Percentiles rank a stretch among this genome's conserved stretches.
phyloP scores from a whole-genome alignment of 2,113 vertebrate species.

The Anseranas semipalmata region DNA sequence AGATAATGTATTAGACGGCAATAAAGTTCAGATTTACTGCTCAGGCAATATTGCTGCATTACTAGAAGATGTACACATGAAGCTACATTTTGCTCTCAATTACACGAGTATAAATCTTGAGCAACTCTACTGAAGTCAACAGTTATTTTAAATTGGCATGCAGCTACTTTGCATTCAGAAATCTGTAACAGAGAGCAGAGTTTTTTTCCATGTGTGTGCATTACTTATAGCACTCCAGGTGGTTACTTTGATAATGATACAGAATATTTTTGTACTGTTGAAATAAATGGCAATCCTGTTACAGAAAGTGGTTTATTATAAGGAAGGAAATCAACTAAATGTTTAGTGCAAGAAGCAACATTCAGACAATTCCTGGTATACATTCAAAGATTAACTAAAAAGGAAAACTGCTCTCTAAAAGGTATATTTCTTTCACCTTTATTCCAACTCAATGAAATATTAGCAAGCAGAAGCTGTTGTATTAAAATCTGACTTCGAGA shows the following conservation, averaged over 20 bases:
- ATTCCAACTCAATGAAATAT: neutral
- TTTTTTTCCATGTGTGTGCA: slow-evolving; percentile 1
- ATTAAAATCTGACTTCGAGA: slow-evolving; percentile 20
- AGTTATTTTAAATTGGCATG: neutral
- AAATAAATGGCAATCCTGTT: slow-evolving; percentile 13
- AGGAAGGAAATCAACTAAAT: neutral
- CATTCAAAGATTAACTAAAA: neutral
- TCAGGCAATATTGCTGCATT: neutral
- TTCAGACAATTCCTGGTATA: neutral
- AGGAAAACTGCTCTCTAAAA: neutral
- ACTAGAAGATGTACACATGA: slow-evolving; percentile 18
- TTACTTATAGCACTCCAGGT: slow-evolving; percentile 49
- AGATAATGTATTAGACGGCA: slow-evolving; percentile 51
- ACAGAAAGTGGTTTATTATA: neutral
- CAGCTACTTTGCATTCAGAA: neutral
- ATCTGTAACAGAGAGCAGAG: slow-evolving; percentile 2
- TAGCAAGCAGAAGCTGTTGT: neutral
- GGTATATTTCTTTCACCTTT: neutral
- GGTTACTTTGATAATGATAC: slow-evolving; percentile 49
- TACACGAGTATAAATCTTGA: slow-evolving; percentile 26
- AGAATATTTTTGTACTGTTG: neutral
- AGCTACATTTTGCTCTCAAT: slow-evolving; percentile 30
- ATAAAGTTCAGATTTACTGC: slow-evolving; percentile 48
- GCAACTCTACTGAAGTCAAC: neutral
- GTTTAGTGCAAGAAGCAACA: neutral